Percentiles rank a stretch among this genome's conserved stretches.
Conservation (phyloP, 2,797 vertebrate genomes). For the Neosilurus mollespiculum region DNA sequence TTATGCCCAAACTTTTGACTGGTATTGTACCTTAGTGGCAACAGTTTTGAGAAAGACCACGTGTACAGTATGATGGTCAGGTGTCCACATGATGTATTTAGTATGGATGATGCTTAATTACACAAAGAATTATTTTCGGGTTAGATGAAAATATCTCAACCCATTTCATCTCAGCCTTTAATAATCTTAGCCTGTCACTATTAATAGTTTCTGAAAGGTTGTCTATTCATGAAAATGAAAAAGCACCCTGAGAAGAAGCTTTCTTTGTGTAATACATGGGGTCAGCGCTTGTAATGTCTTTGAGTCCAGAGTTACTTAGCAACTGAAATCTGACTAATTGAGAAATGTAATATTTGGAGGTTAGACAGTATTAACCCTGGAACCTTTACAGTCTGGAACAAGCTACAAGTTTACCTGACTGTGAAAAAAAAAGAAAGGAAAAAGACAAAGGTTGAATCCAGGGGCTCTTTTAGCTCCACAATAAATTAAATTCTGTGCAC, state of each 20-base stretch:
- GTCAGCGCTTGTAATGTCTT: not conserved
- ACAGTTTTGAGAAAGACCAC: not conserved
- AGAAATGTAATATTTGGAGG: not conserved
- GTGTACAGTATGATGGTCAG: not conserved
- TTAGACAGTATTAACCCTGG: not conserved
- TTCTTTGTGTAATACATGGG: not conserved
- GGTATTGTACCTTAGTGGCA: not conserved
- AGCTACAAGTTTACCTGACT: not conserved
- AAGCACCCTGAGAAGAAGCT: not conserved
- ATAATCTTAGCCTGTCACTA: not conserved
- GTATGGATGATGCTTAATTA: no score
- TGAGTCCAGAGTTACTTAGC: slow-evolving; percentile 20
- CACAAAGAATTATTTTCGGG: not conserved
- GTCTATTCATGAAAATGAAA: not conserved
- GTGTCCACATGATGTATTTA: not conserved
- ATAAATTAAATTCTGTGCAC: not conserved
- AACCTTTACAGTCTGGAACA: not conserved
- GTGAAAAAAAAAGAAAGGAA: not conserved
- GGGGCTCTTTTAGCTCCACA: not conserved
- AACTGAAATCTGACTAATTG: slow-evolving; percentile 23
- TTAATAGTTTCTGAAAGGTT: not conserved
- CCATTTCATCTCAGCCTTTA: not conserved
- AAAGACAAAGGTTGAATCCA: not conserved
- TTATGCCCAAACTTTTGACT: no score
- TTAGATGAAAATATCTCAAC: not conserved